Conservation (phyloP, 2,888 invertebrate genomes). For the Papilio protenor region DNA sequence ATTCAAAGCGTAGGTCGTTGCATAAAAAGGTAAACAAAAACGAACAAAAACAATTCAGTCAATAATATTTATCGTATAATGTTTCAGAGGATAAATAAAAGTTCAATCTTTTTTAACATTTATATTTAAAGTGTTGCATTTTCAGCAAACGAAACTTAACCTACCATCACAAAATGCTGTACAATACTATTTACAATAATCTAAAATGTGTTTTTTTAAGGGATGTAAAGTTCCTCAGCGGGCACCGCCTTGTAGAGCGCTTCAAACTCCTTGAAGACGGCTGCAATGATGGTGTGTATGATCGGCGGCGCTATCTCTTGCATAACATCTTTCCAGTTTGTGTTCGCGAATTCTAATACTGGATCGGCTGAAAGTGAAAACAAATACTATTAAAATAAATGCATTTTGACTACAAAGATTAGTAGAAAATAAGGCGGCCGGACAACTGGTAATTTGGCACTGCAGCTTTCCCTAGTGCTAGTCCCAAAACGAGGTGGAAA, state of each 20-base stretch:
- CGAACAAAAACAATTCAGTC: too few relatives aligned
- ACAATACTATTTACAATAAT: slow-evolving; percentile 35
- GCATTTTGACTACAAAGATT: too few relatives aligned
- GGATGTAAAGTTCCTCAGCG: slow-evolving; percentile 55
- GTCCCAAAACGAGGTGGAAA: too few relatives aligned
- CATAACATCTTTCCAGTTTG: slow-evolving; percentile 73
- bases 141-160: slow-evolving; percentile 13
- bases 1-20: too few relatives aligned
- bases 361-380: slow-evolving; percentile 60
- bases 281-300: slow-evolving; percentile 62
- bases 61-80: too few relatives aligned
- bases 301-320: slow-evolving; percentile 72
- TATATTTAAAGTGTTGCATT: slow-evolving; percentile 9
- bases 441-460: too few relatives aligned
- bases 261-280: slow-evolving; percentile 60
- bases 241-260: slow-evolving; percentile 69
- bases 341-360: slow-evolving; percentile 66
- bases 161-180: slow-evolving; percentile 37
- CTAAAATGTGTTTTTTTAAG: slow-evolving; percentile 33
- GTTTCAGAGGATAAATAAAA: background rate
- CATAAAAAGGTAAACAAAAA: too few relatives aligned
- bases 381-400: too few relatives aligned
- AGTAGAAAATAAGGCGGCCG: too few relatives aligned
- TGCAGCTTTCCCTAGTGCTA: too few relatives aligned
- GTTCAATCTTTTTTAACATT: background rate